Evolutionary conservation across 2,797 vertebrate genomes (phyloP), one percentile per base, ranked within the genome.

Genomic region (Oreochromis grahami): DNA sequence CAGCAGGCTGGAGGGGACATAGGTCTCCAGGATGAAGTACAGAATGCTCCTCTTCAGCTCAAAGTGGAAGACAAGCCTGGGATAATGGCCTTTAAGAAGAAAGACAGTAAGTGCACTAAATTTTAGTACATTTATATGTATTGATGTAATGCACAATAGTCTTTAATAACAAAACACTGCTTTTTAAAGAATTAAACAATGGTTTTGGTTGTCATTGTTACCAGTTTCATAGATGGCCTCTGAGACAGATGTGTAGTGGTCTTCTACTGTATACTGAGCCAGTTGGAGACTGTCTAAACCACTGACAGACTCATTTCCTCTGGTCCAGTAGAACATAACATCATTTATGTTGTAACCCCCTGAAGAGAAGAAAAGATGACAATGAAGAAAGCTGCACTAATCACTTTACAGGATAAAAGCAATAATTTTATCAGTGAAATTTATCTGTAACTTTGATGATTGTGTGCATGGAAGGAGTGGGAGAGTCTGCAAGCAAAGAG

Each of bases 261-360:
- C 98, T 92, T 98, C 98, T 4, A 98, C 97, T 1, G 97, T 98
- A 92, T 98, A 98, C 88, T 98, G 98, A 72, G 98, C 98, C 92
- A 98, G 93, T n/a, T 94, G 97, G 14, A 98, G 96, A 0, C 95
- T 94, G 90, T 98, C 97, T 70, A 98, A 91, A 5, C 98, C 98
- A 52, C 96, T 97, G 89, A 98, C 98, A 0, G 98, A 98, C 88
- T 97, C 97, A 60, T 98, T 98, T 85, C 97, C 98, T 92, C 97
- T 95, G 55, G 98, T 98, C 98, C 98, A 98, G 92, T 98, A 97
- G 93, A 98, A 98, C 93, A 96, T 97, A 60, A 98, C 97, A 88
- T 98, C 97, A 53, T 98, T 98, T 87, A 97, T 96, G 90, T 98
- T 98, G 92, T 98, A 98, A 84, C 97, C 97, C 98, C 98, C 98